Base-by-base conservation (phyloP, 2,113 vertebrate genomes). In the Mohoua ochrocephala region DNA sequence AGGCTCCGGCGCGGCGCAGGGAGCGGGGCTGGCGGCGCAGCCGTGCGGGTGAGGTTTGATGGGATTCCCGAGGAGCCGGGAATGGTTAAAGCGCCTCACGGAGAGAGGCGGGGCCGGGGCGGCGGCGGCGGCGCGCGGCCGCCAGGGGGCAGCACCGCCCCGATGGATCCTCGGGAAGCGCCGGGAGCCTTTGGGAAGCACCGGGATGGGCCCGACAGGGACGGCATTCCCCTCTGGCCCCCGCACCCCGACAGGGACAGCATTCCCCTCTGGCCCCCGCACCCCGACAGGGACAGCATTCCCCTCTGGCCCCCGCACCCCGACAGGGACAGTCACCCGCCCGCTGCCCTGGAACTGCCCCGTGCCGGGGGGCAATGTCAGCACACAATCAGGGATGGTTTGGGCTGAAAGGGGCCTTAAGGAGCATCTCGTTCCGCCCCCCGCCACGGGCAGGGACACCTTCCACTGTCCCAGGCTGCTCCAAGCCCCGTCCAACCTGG, bases 111-210 rank as follows among this genome's bases (percentile, higher is more conserved):
- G 56, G 6, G 41, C 22, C 16, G 12, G 14, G 71, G 69, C 39
- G 3, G 71, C 41, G 4, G 33, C 12, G 24, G 50, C 27, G 20
- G 35, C 12, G 15, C 4, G 65, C 7, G 64, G 52, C 95, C 98
- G 97, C 96, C 90, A 54, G 98, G 87, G 97, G 96, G 97, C 97
- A 97, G 95, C 93, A 90, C 90, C 89, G 77, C 41, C 93, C 78
- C 71, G 50, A 7, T 4, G 59, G 50, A 85, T 13, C 30, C 44
- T 13, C 23, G 42, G 60, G 50, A 39, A n/a, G 50, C 4, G 42
- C 31, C 52, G 60, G 31, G 54, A 33, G 1, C 31, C 31, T 22
- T 9, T 2, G 52, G 50, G 59, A 27, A n/a, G 41, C 5, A 13
- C 20, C 52, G n/a, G 69, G 42, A 33, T 14, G 13, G 77, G 27